phyloP scores from a whole-genome alignment of 2,113 vertebrate genomes.

The Mustela nigripes region DNA sequence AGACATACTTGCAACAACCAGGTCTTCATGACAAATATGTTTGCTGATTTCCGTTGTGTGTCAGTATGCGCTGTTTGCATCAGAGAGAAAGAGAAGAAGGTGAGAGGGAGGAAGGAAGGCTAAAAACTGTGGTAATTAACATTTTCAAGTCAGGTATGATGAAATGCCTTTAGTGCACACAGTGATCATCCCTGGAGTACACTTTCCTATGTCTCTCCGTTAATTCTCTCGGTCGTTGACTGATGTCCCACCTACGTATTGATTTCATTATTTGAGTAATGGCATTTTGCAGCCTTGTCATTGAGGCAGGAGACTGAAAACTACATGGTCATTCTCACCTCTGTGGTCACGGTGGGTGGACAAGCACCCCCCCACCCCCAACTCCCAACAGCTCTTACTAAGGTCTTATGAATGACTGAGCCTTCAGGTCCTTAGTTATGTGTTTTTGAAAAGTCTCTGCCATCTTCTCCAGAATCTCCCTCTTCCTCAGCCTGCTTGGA shows the following conservation, averaged over 20 bases:
- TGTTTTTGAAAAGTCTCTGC: background rate
- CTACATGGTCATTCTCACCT: background rate
- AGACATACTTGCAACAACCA: background rate
- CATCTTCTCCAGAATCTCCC: background rate
- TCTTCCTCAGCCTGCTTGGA: background rate
- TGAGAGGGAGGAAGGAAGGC: background rate
- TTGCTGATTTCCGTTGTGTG: background rate
- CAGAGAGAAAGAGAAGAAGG: background rate
- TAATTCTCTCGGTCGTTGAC: background rate
- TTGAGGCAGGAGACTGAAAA: background rate
- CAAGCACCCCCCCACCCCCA: background rate
- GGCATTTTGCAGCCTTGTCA: background rate
- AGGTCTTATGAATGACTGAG: background rate
- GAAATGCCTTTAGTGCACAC: background rate
- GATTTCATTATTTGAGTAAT: background rate
- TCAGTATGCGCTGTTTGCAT: background rate
- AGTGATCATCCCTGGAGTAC: background rate
- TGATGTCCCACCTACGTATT: background rate
- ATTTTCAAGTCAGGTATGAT: background rate
- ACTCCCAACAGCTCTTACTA: background rate
- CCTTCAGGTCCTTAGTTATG: background rate
- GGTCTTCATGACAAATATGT: background rate
- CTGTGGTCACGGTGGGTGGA: background rate
- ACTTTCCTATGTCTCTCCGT: background rate
- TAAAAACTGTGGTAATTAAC: background rate